These are phyloP conservation scores for Prosapia bicincta DNA, from an alignment of 2,888 invertebrate species.

Conservation along the genomic window DNA sequence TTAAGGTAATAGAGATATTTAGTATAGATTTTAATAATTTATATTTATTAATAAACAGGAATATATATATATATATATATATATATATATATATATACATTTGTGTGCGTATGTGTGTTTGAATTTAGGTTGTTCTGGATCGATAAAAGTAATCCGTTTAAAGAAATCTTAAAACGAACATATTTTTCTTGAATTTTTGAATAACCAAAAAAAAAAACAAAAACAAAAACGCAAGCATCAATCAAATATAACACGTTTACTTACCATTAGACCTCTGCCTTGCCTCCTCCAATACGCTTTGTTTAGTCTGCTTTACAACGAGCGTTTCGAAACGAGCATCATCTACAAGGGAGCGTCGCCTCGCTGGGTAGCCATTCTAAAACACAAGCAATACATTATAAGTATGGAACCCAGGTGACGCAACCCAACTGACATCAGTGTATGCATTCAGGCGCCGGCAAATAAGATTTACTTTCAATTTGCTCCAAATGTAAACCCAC, in stretches of 20 bases:
- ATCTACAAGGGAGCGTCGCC: conserved; percentile 93
- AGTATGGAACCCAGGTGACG: background rate
- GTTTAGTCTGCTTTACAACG: conserved; percentile 93
- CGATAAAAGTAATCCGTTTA: no score
- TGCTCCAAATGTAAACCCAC: background rate
- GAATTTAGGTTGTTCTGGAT: no score
- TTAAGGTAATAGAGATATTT: no score
- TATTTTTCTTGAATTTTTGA: no score
- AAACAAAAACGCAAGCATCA: conserved; percentile 31
- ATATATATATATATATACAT: no score
- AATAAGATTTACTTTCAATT: background rate
- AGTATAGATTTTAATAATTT: no score
- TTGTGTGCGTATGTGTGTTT: no score
- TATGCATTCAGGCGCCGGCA: background rate
- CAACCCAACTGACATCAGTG: background rate
- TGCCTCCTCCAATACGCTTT: conserved; percentile 87
- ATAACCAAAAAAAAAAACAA: conserved; percentile 10
- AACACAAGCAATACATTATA: conserved; percentile 46
- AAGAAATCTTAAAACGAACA: no score
- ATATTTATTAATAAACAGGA: no score
- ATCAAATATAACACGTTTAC: conserved; percentile 40
- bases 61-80: no score
- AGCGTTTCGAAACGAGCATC: conserved; percentile 97
- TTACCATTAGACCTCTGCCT: conserved; percentile 84
- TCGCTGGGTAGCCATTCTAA: conserved; percentile 95